phyloP scores from a whole-genome alignment of 2,888 invertebrate species.

The Drosophila leonis region DNA sequence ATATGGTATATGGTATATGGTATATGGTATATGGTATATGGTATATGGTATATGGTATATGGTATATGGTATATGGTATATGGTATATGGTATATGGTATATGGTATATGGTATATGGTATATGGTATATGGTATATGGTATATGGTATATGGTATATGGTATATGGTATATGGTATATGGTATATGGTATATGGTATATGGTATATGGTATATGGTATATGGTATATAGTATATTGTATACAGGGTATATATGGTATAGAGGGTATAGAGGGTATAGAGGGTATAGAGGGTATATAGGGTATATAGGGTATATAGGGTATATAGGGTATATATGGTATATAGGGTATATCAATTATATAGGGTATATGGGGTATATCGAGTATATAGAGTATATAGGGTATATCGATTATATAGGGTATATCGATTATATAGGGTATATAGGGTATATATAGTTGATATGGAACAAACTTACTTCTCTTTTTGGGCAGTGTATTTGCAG shows the following conservation, averaged over 20 bases:
- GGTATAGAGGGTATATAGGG: conserved; percentile 1
- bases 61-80: conserved; percentile 2
- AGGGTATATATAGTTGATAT: background rate
- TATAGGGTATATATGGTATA: conserved; percentile 1
- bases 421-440: background rate
- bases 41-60: conserved; percentile 1
- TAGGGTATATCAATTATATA: conserved; percentile 4
- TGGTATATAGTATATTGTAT: conserved; percentile 3
- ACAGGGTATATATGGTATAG: conserved; percentile 1
- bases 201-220: conserved; percentile 2
- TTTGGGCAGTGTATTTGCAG: conserved; percentile 36
- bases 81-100: conserved; percentile 4
- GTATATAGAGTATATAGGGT: background rate
- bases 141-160: conserved; percentile 2
- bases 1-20: background rate
- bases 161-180: conserved; percentile 5
- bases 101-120: conserved; percentile 4
- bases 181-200: conserved; percentile 5
- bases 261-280: background rate
- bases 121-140: conserved; percentile 2
- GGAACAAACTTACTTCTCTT: background rate
- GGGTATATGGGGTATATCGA: background rate
- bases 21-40: conserved; percentile 2
- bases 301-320: conserved; percentile 4
- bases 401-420: background rate